Evolutionary conservation across 2,797 vertebrate species (phyloP).

Genomic region (Sebastes steindachneri): DNA sequence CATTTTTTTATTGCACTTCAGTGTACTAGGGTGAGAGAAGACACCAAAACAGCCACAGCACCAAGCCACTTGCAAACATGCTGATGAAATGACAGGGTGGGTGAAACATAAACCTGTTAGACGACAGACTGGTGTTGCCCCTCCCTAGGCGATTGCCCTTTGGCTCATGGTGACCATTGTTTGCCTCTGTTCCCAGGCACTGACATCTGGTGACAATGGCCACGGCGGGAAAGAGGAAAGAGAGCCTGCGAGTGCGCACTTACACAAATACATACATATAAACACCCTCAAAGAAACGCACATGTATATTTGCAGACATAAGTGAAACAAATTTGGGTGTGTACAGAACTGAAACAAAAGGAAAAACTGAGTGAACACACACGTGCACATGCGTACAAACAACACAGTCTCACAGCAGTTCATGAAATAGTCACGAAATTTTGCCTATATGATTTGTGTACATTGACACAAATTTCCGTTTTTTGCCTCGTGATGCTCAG

Average conservation of each 20-base stretch:
- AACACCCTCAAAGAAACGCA: not conserved
- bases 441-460: no score
- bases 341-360: slow-evolving; percentile 12
- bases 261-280: slow-evolving; percentile 24
- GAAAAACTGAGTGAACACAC: not conserved
- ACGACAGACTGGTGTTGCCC: slow-evolving; percentile 57
- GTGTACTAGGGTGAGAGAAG: not conserved
- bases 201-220: slow-evolving; percentile 83
- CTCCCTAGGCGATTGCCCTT: slow-evolving; percentile 71
- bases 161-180: slow-evolving; percentile 81
- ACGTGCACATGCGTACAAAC: not conserved
- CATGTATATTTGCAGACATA: slow-evolving; percentile 3
- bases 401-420: no score
- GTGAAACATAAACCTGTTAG: slow-evolving; percentile 68
- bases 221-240: slow-evolving; percentile 58
- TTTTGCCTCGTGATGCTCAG: no score
- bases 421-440: no score
- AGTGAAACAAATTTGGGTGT: slow-evolving; percentile 10
- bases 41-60: slow-evolving; percentile 16
- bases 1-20: not conserved
- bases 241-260: slow-evolving; percentile 23
- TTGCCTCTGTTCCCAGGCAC: slow-evolving; percentile 79
- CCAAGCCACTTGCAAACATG: slow-evolving; percentile 12
- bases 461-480: no score
- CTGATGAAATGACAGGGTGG: slow-evolving; percentile 41